Base-by-base conservation (phyloP, 2,113 vertebrate genomes). In the Porphyrio hochstetteri region DNA sequence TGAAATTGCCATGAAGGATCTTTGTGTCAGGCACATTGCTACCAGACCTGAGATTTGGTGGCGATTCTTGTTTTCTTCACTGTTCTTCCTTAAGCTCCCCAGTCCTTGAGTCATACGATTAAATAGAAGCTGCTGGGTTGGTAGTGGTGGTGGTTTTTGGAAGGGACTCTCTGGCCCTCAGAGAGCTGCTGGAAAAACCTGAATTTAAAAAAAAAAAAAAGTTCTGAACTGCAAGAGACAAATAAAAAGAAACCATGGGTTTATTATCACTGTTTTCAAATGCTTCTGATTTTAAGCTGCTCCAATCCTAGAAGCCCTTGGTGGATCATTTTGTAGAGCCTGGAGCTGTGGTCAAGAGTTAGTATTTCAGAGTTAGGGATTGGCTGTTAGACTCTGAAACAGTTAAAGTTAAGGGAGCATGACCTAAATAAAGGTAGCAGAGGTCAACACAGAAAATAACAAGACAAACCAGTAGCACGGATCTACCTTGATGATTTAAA, bases 401-500 rank as follows among this genome's bases (percentile, higher is more conserved):
- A 57, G 46, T 94, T 82, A 88, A 96, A 95, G 71, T 85, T 80
- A 65, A 78, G 60, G 77, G 44, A 69, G 21, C 68, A 79, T 91
- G 69, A 90, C 69, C 67, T 96, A 95, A 95, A 93, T 61, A 91
- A 90, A 85, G n/a, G 55, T 57, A 85, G 31, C 40, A 93, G 56
- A 74, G 77, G 85, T 88, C 93, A 96, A 71, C 31, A 46, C 10
- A 67, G 69, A 81, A 96, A 83, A 96, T 75, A 97, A 77, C 94
- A 95, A 63, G 71, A 77, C 84, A 92, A 95, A 90, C 74, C 88
- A 93, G 92, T 68, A 96, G 77, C 68, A 76, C 67, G 72, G 69
- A 92, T 72, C 63, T 93, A 72, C 57, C 82, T 88, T 74, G 42
- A 70, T 87, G 74, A 95, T 96, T 94, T 97, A 92, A 94, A 94